Evolutionary conservation across 2,797 vertebrate genomes (phyloP).

Genomic region (Morus bassanus): DNA sequence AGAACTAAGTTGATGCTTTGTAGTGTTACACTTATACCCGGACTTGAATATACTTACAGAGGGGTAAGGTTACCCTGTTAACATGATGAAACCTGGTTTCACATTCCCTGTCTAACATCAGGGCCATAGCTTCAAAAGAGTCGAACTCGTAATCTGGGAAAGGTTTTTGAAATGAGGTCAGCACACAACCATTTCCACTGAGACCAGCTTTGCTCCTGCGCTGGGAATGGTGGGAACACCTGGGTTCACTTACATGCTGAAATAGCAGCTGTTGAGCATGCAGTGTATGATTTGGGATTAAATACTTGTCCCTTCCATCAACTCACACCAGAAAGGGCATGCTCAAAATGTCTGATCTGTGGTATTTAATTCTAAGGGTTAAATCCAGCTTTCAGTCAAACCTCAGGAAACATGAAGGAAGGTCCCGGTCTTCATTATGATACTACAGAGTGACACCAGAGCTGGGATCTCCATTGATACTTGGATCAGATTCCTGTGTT

Average conservation of each 20-base stretch:
- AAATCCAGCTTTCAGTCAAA: neutral
- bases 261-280: neutral
- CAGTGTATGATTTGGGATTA: neutral
- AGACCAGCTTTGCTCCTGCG: neutral
- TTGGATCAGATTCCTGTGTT: neutral
- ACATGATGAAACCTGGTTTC: neutral
- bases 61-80: neutral
- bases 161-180: neutral
- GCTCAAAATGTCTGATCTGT: neutral
- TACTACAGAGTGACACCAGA: neutral
- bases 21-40: neutral
- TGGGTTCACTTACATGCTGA: neutral
- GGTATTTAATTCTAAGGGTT: neutral
- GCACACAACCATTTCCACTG: neutral
- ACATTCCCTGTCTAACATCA: neutral
- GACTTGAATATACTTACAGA: neutral
- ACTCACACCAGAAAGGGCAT: neutral
- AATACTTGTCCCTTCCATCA: neutral
- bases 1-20: neutral
- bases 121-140: neutral
- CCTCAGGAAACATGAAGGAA: neutral
- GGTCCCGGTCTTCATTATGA: neutral
- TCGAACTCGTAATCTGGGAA: neutral
- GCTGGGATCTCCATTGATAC: neutral
- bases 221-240: neutral